Conservation (phyloP, 2,797 vertebrate genomes). For the Mormyrops attenuatus region DNA sequence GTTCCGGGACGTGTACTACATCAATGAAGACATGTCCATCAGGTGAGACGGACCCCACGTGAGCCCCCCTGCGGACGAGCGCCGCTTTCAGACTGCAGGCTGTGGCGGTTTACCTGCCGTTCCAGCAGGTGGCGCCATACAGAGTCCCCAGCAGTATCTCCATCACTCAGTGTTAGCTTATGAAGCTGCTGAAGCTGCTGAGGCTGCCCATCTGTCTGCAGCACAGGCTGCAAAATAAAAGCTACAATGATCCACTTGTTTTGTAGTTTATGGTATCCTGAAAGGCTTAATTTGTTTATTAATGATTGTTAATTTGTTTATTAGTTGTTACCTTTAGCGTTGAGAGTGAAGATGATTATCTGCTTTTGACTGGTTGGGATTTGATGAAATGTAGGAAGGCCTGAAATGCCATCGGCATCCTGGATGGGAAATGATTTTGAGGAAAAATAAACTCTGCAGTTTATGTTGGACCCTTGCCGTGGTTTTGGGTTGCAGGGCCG, state of each 20-base stretch:
- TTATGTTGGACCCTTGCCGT: not conserved
- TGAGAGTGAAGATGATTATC: not conserved
- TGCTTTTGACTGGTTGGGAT: not conserved
- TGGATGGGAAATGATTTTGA: not conserved
- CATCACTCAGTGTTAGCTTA: too few species aligned
- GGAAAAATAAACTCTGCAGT: not conserved
- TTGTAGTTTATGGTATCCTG: not conserved
- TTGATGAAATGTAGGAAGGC: not conserved
- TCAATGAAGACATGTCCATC: slow-evolving; percentile 96
- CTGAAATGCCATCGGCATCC: not conserved
- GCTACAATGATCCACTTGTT: not conserved
- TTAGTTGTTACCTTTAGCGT: not conserved
- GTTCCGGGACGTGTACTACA: slow-evolving; percentile 97
- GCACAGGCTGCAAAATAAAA: not conserved
- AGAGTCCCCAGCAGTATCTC: not conserved
- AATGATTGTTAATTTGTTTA: not conserved
- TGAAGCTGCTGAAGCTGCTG: too few species aligned
- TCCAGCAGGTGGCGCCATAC: not conserved
- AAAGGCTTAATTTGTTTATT: not conserved
- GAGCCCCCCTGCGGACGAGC: not conserved
- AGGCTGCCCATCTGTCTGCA: not conserved
- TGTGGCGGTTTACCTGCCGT: not conserved
- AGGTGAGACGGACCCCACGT: slow-evolving; percentile 64
- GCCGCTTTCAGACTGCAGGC: not conserved
- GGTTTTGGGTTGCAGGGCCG: not conserved